These are phyloP conservation scores for Campaea margaritaria DNA, from an alignment of 2,888 invertebrate genomes.

Conservation along the genomic window DNA sequence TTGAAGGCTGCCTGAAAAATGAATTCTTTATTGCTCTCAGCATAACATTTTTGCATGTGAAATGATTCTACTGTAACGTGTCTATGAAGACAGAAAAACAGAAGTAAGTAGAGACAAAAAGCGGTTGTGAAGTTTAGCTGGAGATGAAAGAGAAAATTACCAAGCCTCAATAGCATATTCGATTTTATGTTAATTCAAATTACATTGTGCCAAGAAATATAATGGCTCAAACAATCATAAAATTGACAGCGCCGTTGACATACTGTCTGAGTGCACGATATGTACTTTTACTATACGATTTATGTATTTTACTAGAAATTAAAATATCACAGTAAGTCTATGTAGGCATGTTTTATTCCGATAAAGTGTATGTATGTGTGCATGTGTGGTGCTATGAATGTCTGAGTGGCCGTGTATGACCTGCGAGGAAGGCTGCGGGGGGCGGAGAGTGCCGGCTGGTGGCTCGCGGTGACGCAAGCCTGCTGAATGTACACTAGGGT, in stretches of 20 bases:
- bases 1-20: conserved; percentile 34
- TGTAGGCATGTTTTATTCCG: conserved; percentile 29
- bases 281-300: conserved; percentile 20
- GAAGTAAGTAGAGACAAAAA: conserved; percentile 1
- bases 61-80: conserved; percentile 17
- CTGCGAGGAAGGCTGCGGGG: conserved; percentile 42
- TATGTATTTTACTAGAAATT: conserved; percentile 20
- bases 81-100: conserved; percentile 14
- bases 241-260: conserved; percentile 16
- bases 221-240: conserved; percentile 15
- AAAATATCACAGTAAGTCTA: conserved; percentile 16
- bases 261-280: conserved; percentile 19
- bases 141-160: background rate
- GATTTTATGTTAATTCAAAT: conserved; percentile 6
- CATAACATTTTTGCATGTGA: conserved; percentile 21
- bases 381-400: conserved; percentile 39
- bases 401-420: conserved; percentile 53
- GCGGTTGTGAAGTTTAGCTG: background rate
- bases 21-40: conserved; percentile 32
- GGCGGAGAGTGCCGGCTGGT: conserved; percentile 33
- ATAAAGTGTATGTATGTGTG: conserved; percentile 35
- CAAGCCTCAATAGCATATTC: background rate
- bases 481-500: conserved; percentile 16
- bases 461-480: conserved; percentile 56
- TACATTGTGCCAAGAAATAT: conserved; percentile 6